Evolutionary conservation across 2,797 vertebrate species (phyloP).

Genomic region (Acanthornis magna): DNA sequence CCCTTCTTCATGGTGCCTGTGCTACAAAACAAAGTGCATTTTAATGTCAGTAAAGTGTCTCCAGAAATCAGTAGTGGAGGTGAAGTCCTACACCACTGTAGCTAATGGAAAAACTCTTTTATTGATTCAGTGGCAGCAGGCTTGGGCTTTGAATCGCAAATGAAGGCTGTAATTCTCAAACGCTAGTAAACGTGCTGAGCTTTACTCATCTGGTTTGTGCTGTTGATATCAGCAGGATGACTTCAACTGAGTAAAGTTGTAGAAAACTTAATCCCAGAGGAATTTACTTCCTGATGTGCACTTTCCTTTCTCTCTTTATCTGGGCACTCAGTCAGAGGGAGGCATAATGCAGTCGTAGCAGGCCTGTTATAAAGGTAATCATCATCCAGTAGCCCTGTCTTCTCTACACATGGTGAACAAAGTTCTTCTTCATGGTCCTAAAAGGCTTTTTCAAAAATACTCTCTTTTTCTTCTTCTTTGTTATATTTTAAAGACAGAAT

Average conservation of each 20-base stretch:
- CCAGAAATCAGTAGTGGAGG: neutral
- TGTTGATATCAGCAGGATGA: neutral
- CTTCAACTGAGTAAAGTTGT: constrained; percentile 4
- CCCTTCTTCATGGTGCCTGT: neutral
- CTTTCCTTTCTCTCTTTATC: neutral
- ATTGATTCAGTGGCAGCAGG: constrained; percentile 27
- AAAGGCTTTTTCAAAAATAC: neutral
- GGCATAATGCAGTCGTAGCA: neutral
- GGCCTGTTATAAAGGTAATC: neutral
- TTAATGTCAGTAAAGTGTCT: neutral
- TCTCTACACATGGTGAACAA: neutral
- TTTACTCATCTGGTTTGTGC: constrained; percentile 31
- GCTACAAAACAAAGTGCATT: neutral
- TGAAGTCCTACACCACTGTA: neutral
- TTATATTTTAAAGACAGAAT: neutral
- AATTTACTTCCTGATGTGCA: neutral
- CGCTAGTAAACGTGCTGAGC: neutral
- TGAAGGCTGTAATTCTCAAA: constrained; percentile 43
- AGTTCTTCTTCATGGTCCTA: neutral
- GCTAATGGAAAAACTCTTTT: constrained; percentile 36
- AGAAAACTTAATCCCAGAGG: neutral
- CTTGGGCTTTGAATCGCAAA: constrained; percentile 18
- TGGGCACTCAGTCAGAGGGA: neutral
- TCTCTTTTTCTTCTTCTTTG: neutral
- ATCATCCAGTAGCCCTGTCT: neutral